Evolutionary conservation across 2,113 vertebrate species (phyloP), one percentile per base, ranked within the genome.

Genomic region (Bothrops jararaca): DNA sequence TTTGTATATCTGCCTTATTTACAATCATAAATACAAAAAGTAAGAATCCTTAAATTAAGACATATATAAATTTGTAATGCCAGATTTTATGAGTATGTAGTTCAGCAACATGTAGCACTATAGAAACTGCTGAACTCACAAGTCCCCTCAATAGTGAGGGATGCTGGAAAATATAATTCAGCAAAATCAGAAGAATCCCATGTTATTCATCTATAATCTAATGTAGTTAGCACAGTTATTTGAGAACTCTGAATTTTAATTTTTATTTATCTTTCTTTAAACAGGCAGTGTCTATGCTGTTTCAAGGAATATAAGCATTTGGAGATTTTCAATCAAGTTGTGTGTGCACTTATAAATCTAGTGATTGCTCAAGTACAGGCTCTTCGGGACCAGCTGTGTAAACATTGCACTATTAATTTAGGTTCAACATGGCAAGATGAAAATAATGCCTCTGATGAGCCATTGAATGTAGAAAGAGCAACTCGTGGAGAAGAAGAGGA

Each of bases 301-400:
- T 99, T 99, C 98, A 99, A 99, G 97, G 99, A 99, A 97, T 99
- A 99, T 98, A 99, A 99, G 96, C 99, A 99, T 97, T 97, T 99
- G 98, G 99, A 99, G 97, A 98, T 99, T 96, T 99, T 99, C 97
- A 99, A 99, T 97, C 99, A 99, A 98, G 98, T 99, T 97, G 99
- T 99, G 45, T 99, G 99, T 94, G 98, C 99, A 92, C 99, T 99
- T 98, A 99, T 99, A 97, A 99, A 99, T 97, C 98, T 99, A 98
- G 99, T 99, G 94, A 99, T 99, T 96, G 98, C 98, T 92, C 99
- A 99, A 98, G 98, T 99, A 98, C 98, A 98, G 98, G 96, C 96
- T 96, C 96, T 98, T 96, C 97, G 98, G 97, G 96, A 98, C 95
- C 98, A 98, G 97, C 98, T 98, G 96, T 97, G 98, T 97, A 98